These are phyloP conservation scores for Glaucomys volans DNA, from an alignment of 2,113 vertebrate species.

Conservation along the genomic window DNA sequence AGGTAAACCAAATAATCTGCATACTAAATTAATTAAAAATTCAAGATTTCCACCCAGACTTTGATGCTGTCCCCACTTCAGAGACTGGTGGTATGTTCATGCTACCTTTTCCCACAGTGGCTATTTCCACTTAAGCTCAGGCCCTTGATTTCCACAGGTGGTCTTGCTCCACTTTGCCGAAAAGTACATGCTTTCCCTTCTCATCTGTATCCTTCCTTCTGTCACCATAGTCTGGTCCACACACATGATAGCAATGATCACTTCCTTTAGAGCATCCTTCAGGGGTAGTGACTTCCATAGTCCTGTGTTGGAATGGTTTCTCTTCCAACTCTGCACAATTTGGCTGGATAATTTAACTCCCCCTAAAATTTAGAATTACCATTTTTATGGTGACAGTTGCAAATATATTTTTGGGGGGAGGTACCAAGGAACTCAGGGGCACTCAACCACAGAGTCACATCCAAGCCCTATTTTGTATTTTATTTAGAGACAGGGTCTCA, in stretches of 20 bases:
- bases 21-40: not conserved
- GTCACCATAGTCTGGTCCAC: not conserved
- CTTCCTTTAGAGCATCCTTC: not conserved
- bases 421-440: too few species aligned
- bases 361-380: not conserved
- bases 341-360: constrained; percentile 3
- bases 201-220: not conserved
- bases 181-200: not conserved
- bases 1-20: not conserved
- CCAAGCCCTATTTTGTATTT: too few species aligned
- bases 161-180: not conserved
- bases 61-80: not conserved
- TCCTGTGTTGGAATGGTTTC: not conserved
- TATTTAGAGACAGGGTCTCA: too few species aligned
- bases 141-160: not conserved
- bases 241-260: not conserved
- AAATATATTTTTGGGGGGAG: not conserved
- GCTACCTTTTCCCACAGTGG: not conserved
- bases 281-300: not conserved
- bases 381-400: not conserved
- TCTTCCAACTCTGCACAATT: not conserved
- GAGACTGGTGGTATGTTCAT: not conserved
- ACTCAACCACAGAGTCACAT: too few species aligned
- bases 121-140: not conserved
- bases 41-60: not conserved